A percentile compares a stretch with the other conserved stretches of the same genome.
Conservation (phyloP, 2,113 vertebrate genomes). For the Megaceryle maxima region DNA sequence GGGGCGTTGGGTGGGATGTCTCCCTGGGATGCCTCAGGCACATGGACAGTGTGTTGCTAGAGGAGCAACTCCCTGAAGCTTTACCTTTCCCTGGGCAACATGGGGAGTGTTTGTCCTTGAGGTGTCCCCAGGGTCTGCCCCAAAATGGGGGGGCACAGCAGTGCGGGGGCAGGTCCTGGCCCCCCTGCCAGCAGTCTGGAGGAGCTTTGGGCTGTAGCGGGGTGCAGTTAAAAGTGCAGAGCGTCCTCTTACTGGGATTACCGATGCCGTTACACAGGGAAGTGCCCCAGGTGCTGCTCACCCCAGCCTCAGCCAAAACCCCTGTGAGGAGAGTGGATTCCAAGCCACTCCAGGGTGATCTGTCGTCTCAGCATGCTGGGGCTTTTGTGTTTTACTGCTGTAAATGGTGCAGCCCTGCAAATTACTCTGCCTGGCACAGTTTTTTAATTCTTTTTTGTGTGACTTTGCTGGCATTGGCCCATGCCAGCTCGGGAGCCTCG, state of each 20-base stretch:
- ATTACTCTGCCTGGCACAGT: neutral
- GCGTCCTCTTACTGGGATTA: neutral
- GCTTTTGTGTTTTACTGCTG: neutral
- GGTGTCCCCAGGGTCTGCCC: neutral
- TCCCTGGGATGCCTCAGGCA: neutral
- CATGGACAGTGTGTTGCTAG: neutral
- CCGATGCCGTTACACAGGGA: neutral
- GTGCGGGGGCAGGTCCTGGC: neutral
- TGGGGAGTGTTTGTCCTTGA: neutral
- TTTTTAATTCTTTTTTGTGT: neutral
- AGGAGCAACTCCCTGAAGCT: neutral
- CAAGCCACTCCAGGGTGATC: neutral
- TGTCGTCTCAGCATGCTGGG: neutral
- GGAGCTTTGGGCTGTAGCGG: neutral
- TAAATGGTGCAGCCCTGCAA: neutral
- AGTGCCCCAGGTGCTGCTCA: neutral
- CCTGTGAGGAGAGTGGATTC: neutral
- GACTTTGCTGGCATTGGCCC: neutral
- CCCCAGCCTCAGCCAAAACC: neutral
- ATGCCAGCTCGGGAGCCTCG: neutral
- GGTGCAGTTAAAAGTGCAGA: too few relatives aligned
- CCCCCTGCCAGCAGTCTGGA: neutral
- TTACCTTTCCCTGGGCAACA: neutral
- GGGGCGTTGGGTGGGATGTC: neutral
- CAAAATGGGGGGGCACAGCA: accelerated